phyloP scores from a whole-genome alignment of 2,113 vertebrate genomes.

The Tetrao urogallus region DNA sequence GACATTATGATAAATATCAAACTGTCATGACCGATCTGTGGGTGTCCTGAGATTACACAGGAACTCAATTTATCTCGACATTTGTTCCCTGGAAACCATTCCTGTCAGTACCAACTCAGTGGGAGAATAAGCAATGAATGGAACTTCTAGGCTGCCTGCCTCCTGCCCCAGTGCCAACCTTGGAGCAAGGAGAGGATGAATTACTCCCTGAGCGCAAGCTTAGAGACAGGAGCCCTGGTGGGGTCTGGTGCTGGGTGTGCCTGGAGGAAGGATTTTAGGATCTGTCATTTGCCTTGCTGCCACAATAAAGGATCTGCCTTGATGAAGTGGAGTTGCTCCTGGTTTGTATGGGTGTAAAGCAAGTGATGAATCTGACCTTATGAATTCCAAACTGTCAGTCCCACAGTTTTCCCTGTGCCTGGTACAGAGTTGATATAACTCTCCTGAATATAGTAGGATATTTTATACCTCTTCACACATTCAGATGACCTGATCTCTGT shows the following conservation, averaged over 20 bases:
- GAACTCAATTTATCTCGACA: constrained; percentile 59
- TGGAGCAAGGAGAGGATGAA: background rate
- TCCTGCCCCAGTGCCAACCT: constrained; percentile 18
- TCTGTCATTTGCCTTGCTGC: background rate
- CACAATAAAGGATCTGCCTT: background rate
- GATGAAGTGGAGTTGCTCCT: background rate
- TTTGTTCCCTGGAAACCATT: constrained; percentile 61
- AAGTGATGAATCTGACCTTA: background rate
- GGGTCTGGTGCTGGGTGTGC: background rate
- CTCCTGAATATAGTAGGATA: background rate
- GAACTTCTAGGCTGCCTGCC: background rate
- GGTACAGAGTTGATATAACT: background rate
- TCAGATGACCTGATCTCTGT: background rate
- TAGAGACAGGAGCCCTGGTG: background rate
- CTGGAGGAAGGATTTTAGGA: background rate
- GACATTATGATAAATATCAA: constrained; percentile 65
- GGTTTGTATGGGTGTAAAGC: background rate
- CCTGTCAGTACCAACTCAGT: constrained; percentile 13
- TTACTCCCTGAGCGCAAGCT: background rate
- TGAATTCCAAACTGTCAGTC: background rate
- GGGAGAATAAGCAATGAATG: constrained; percentile 10
- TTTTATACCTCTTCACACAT: background rate
- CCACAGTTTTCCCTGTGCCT: background rate
- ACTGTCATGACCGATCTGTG: constrained; percentile 66
- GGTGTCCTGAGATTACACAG: constrained; percentile 61